phyloP scores from a whole-genome alignment of 2,113 vertebrate species.

The Lamprotornis superbus region DNA sequence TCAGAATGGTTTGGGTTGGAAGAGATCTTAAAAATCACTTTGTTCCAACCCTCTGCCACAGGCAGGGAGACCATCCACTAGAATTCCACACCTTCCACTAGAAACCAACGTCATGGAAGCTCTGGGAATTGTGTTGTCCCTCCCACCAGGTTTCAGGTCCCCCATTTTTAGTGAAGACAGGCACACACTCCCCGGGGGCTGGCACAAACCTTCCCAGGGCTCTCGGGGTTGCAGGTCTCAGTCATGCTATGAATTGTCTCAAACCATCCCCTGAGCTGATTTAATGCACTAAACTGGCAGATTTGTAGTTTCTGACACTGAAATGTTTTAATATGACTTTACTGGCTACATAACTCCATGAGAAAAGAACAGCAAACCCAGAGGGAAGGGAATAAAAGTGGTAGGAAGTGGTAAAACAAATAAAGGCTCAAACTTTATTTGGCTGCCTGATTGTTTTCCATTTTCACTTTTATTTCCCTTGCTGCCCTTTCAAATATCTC shows the following conservation, averaged over 20 bases:
- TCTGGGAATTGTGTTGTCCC: neutral
- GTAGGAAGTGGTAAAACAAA: neutral
- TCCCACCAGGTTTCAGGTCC: neutral
- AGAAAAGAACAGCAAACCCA: neutral
- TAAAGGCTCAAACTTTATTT: neutral
- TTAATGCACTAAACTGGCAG: neutral
- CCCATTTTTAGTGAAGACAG: neutral
- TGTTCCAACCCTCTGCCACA: neutral
- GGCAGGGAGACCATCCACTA: neutral
- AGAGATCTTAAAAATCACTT: neutral
- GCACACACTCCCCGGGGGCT: neutral
- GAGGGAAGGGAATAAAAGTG: neutral
- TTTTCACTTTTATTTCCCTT: neutral
- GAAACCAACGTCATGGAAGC: neutral
- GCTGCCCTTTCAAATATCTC: neutral
- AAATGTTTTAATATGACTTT: neutral
- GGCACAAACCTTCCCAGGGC: neutral
- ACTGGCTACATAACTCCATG: neutral
- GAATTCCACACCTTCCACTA: neutral
- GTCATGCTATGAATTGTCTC: neutral
- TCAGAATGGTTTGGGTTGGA: neutral
- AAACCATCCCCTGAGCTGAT: neutral
- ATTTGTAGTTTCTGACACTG: neutral
- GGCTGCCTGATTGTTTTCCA: neutral
- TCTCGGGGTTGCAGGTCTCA: accelerated